Base-by-base conservation (phyloP, 2,113 vertebrate genomes). In the Eupsittula cactorum region DNA sequence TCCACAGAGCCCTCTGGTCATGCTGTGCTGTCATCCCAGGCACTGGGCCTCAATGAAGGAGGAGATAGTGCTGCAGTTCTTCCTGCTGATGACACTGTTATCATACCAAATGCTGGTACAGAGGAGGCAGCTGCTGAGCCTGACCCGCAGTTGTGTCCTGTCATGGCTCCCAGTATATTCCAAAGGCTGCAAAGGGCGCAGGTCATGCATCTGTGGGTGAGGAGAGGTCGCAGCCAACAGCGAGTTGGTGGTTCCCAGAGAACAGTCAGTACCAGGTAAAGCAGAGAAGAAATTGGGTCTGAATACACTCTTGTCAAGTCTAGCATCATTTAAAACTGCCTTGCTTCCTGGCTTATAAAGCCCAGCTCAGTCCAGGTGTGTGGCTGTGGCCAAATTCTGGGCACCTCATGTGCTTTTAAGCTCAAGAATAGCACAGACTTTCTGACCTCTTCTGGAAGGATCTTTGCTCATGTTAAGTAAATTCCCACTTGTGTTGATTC, bases 251-350 rank as follows among this genome's bases (percentile, higher is more conserved):
- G 71, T 3, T 98, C 98, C 64, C 98, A 97, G 85, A 97, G 98
- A 82, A 93, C 92, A 6, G 19, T 74, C 50, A 52, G n/a, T 68
- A 16, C 82, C 93, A 98, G 98, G 98, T 98, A 97, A 97, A 74
- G 50, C 70, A 73, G 57, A 57, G 35, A 27, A 10, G 6, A 82
- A 62, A 10, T 2, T 29, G 37, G 8, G 8, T 59, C 59, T 80
- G 25, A 88, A 10, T 41, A 28, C 1, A 0, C 55, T 46, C 27
- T 46, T 33, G 7, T 11, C 10, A 2, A 21, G 15, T 33, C 62
- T 25, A 24, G 24, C 19, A 46, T 15, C 6, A 10, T 62, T 63
- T 68, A 44, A 67, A 89, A 13, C 12, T n/a, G 70, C 23, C 12
- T 47, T 39, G 27, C 19, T 70, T 78, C 29, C 70, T 50, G 37